These are phyloP conservation scores for Montipora sp. DNA, from an alignment of 64 coral and sea anemone genomes.

Conservation along the genomic window DNA sequence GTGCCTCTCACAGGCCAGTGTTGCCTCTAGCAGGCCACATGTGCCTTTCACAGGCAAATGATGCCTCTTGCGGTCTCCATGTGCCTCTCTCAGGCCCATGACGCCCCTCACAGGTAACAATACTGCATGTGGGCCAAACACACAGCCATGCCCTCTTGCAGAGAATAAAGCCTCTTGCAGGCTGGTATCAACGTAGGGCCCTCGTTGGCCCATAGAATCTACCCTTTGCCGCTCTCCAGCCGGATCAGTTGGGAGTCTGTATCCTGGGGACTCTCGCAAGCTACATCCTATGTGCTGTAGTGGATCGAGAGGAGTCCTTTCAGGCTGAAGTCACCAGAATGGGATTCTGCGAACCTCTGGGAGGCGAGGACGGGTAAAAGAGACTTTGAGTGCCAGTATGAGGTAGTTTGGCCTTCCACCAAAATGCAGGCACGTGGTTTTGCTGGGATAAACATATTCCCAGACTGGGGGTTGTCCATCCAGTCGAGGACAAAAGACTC, in stretches of 20 bases:
- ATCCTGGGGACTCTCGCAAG: neutral
- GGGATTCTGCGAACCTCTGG: neutral
- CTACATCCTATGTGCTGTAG: conserved; percentile 9
- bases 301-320: neutral
- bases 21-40: neutral
- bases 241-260: neutral
- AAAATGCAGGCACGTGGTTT: neutral
- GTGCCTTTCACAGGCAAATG: neutral
- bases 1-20: conserved; percentile 3
- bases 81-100: conserved; percentile 3
- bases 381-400: too few relatives aligned
- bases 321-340: neutral
- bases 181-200: neutral
- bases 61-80: neutral
- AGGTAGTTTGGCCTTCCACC: too few relatives aligned
- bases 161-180: too few relatives aligned
- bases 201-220: neutral
- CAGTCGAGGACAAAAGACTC: neutral
- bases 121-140: neutral
- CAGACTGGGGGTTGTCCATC: neutral
- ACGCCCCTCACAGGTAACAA: neutral
- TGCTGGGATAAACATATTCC: neutral
- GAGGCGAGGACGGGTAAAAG: neutral
- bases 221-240: neutral
- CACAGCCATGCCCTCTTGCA: neutral